These are phyloP conservation scores for Nixonia krombeini DNA, from an alignment of 1,140 invertebrate genomes.

Conservation along the genomic window DNA sequence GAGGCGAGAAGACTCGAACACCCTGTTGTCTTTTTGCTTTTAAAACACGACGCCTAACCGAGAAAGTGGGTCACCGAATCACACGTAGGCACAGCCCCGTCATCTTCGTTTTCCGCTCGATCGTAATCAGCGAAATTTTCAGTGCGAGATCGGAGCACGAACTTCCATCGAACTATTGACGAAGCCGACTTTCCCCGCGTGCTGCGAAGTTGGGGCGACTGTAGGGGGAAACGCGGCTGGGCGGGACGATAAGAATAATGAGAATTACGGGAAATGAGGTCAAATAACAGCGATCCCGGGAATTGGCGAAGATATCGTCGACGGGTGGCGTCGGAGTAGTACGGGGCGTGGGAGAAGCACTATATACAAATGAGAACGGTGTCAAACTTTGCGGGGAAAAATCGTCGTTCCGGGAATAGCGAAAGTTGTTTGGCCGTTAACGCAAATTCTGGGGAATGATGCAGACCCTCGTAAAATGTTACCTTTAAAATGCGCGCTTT, in stretches of 20 bases:
- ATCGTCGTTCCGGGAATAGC: too few relatives aligned
- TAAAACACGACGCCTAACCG: background rate
- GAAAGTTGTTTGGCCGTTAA: too few relatives aligned
- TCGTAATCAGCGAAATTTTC: background rate
- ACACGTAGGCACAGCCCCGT: too few relatives aligned
- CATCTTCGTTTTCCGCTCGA: background rate
- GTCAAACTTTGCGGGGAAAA: too few relatives aligned
- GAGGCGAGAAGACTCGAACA: background rate
- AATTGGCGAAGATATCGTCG: background rate
- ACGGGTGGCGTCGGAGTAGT: too few relatives aligned
- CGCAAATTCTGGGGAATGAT: too few relatives aligned
- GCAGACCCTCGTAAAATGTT: too few relatives aligned
- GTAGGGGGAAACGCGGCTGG: background rate
- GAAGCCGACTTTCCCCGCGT: conserved; percentile 4
- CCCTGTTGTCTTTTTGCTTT: background rate
- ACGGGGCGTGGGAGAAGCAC: too few relatives aligned
- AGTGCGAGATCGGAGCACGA: background rate
- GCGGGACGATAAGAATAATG: conserved; percentile 1
- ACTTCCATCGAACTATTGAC: background rate
- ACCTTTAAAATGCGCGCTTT: too few relatives aligned
- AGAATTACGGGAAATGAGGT: conserved; percentile 1
- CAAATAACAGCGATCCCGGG: conserved; percentile 2
- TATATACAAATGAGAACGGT: too few relatives aligned
- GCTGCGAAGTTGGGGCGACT: background rate
- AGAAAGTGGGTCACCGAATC: background rate